Evolutionary conservation across 1,140 invertebrate genomes (phyloP).

Genomic region (Caerostris extrusa): DNA sequence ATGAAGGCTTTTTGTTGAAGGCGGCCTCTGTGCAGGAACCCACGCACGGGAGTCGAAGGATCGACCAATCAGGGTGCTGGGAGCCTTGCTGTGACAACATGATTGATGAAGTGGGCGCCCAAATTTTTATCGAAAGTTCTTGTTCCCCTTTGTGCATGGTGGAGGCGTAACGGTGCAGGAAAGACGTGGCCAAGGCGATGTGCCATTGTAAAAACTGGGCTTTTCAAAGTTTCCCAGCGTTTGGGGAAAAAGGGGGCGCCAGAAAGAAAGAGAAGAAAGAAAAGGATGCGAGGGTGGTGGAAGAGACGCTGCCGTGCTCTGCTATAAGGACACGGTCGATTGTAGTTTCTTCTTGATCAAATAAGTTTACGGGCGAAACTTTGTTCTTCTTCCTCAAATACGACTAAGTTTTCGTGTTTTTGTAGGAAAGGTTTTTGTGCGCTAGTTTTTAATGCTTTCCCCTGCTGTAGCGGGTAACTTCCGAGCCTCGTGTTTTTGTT

Average conservation of each 20-base stretch:
- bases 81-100: conserved; percentile 78
- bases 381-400: conserved; percentile 77
- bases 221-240: conserved; percentile 72
- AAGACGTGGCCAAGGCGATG: conserved; percentile 77
- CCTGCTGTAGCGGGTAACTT: conserved; percentile 45
- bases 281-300: conserved; percentile 53
- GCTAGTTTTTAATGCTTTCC: conserved; percentile 73
- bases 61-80: conserved; percentile 76
- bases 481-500: conserved; percentile 51
- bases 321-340: conserved; percentile 78
- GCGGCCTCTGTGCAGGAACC: conserved; percentile 57
- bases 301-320: conserved; percentile 68
- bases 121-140: conserved; percentile 78
- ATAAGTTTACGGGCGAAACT: conserved; percentile 78
- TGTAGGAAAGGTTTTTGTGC: too few species aligned
- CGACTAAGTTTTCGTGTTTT: conserved; percentile 77
- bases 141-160: conserved; percentile 76
- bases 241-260: conserved; percentile 68
- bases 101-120: conserved; percentile 78
- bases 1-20: conserved; percentile 76
- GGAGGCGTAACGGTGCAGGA: conserved; percentile 77
- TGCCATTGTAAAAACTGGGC: conserved; percentile 78
- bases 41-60: conserved; percentile 74
- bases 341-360: conserved; percentile 78
- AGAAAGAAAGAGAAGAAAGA: conserved; percentile 73